Evolutionary conservation across 1,140 invertebrate species (phyloP).

Genomic region (Zeugodacus cucurbitae): DNA sequence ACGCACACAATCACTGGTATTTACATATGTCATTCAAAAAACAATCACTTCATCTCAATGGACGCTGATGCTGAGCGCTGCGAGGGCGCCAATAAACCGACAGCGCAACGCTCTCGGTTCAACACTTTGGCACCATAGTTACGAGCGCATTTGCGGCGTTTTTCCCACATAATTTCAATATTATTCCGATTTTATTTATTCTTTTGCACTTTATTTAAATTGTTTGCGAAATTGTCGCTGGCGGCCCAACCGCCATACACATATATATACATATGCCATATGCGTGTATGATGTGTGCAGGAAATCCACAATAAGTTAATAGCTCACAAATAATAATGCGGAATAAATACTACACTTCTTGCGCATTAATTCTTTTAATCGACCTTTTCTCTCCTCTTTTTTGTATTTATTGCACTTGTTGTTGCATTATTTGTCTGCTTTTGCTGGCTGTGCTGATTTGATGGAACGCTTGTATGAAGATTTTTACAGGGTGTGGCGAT

Average conservation of each 20-base stretch:
- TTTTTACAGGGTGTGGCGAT: background rate
- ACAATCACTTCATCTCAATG: background rate
- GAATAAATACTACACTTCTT: slow-evolving; percentile 17
- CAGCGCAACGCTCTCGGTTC: background rate
- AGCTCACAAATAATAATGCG: background rate
- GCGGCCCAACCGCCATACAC: background rate
- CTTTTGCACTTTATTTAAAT: slow-evolving; percentile 20
- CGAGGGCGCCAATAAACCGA: background rate
- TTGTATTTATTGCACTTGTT: background rate
- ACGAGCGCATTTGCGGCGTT: background rate
- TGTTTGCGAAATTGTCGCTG: slow-evolving; percentile 20
- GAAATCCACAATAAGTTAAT: slow-evolving; percentile 7
- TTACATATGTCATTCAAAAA: background rate
- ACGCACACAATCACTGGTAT: background rate
- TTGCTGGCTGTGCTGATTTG: background rate
- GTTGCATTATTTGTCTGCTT: background rate
- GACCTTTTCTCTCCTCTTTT: background rate
- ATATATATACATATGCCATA: background rate
- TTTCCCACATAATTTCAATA: background rate
- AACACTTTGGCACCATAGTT: background rate
- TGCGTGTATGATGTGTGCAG: background rate
- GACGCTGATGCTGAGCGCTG: background rate
- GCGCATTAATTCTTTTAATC: slow-evolving; percentile 19
- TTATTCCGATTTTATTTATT: background rate
- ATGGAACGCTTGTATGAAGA: background rate